Evolutionary conservation across 2,797 vertebrate species (phyloP).

Genomic region (Parauchenoglanis punctatus): DNA sequence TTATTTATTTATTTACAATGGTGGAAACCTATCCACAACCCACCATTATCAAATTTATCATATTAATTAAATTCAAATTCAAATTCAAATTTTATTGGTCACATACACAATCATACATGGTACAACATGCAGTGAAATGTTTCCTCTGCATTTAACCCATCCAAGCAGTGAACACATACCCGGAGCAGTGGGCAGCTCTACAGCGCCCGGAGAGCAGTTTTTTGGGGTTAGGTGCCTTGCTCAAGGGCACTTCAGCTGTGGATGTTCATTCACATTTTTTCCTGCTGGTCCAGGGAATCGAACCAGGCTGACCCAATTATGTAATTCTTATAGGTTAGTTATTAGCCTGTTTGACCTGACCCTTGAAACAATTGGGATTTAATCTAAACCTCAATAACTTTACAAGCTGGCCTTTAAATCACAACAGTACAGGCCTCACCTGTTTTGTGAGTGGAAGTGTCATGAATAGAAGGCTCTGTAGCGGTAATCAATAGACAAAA

Average conservation of each 20-base stretch:
- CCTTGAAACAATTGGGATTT: background rate
- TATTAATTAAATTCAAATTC: background rate
- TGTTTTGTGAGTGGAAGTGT: background rate
- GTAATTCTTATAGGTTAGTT: background rate
- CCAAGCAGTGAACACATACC: too few relatives aligned
- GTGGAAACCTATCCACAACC: background rate
- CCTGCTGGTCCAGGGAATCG: too few relatives aligned
- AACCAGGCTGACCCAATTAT: background rate
- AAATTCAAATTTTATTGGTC: too few relatives aligned
- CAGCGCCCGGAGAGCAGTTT: too few relatives aligned
- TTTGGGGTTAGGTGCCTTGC: too few relatives aligned
- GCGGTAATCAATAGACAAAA: background rate
- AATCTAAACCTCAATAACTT: background rate
- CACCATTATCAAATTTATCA: background rate
- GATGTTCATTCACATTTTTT: too few relatives aligned
- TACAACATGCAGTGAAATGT: too few relatives aligned
- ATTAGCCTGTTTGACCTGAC: background rate
- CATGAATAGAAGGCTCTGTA: too few relatives aligned
- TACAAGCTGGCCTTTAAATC: background rate
- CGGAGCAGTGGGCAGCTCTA: too few relatives aligned
- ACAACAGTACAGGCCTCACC: background rate
- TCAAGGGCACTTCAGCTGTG: too few relatives aligned
- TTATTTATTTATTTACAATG: background rate
- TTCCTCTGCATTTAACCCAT: too few relatives aligned
- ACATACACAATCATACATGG: too few relatives aligned